phyloP scores from a whole-genome alignment of 2,113 vertebrate species.

The Scomber japonicus region DNA sequence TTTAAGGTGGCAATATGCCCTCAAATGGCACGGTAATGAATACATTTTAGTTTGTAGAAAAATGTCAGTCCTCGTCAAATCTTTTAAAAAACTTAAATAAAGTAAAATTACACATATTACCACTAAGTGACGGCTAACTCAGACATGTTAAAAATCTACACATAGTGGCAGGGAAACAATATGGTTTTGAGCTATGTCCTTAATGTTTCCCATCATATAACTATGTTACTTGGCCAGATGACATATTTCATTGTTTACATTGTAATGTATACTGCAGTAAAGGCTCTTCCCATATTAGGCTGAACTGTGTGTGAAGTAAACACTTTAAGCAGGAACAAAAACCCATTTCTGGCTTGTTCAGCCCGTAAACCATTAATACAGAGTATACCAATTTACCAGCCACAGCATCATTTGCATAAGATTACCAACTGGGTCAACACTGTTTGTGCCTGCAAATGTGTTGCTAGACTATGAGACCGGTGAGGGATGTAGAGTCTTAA shows the following conservation, averaged over 20 bases:
- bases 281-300: neutral
- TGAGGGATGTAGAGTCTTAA: neutral
- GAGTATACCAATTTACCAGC: constrained; percentile 42
- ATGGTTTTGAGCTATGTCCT: neutral
- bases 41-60: too few relatives aligned
- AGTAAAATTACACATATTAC: too few relatives aligned
- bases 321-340: constrained; percentile 13
- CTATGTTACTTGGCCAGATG: neutral
- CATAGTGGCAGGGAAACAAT: neutral
- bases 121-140: too few relatives aligned
- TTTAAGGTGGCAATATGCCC: too few relatives aligned
- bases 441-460: constrained; percentile 41
- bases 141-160: too few relatives aligned
- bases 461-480: constrained; percentile 25
- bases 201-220: neutral
- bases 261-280: constrained; percentile 9
- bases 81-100: too few relatives aligned
- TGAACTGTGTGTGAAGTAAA: constrained; percentile 23
- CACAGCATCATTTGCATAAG: constrained; percentile 30
- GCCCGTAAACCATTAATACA: constrained; percentile 51
- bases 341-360: constrained; percentile 28
- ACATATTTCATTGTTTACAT: too few relatives aligned
- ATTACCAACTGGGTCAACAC: constrained; percentile 65
- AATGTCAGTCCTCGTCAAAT: too few relatives aligned
- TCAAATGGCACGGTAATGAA: too few relatives aligned